Percentiles rank a stretch among this genome's conserved stretches.
Conservation (phyloP, 2,113 vertebrate species). For the Murina feae region DNA sequence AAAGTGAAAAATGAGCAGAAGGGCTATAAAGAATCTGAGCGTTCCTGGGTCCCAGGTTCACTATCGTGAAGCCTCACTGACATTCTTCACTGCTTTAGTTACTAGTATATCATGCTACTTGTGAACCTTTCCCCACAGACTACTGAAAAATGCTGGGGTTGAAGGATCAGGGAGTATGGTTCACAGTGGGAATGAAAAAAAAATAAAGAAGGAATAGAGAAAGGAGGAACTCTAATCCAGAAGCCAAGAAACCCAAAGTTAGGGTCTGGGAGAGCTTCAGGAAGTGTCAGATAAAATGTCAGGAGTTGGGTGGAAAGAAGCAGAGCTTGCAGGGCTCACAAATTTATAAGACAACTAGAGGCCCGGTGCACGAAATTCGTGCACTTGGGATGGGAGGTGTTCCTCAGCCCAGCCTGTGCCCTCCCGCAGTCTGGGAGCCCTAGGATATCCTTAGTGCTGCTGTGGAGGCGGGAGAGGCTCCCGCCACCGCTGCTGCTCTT, state of each 20-base stretch:
- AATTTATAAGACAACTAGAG: slow-evolving; percentile 2
- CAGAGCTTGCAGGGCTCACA: neutral
- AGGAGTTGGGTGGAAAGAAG: neutral
- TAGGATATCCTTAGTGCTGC: no score
- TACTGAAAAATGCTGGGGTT: neutral
- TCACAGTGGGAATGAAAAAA: neutral
- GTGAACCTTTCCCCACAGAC: neutral
- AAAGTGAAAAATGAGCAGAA: neutral
- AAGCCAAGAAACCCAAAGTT: neutral
- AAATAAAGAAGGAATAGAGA: neutral
- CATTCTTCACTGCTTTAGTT: neutral
- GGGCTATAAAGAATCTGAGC: neutral
- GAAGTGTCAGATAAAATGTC: neutral
- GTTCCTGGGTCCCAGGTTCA: neutral
- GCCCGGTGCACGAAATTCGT: no score
- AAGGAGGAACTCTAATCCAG: neutral
- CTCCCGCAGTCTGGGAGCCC: no score
- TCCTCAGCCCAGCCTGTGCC: no score
- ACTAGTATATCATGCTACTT: neutral
- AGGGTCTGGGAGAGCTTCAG: neutral
- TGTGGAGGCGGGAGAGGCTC: no score
- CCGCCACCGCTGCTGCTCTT: no score
- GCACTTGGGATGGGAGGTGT: no score
- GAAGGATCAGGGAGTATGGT: neutral
- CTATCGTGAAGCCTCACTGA: neutral